Evolutionary conservation across 1,140 invertebrate species (phyloP), one percentile per base, ranked within the genome.

Genomic region (Pseudomyrmex pallidus): DNA sequence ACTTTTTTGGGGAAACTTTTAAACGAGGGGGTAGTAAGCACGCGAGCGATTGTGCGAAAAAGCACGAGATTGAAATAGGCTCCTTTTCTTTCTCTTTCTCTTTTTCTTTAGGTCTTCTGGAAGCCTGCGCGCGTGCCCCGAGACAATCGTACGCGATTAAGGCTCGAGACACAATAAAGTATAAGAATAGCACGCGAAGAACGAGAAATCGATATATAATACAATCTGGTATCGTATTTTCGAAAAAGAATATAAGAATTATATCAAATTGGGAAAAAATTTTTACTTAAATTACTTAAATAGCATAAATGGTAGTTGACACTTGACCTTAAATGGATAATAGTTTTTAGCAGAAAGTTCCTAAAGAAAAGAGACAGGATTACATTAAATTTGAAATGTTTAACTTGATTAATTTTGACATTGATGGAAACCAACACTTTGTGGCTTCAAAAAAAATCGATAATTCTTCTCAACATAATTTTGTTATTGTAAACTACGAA

Each of bases 1-100:
- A 77, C 74, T 92, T 93, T 91, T 92, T 93, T 89, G 86, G 80
- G 85, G 74, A 87, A 82, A n/a, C 48, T 25, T 13, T 50, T 25
- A 48, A 48, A 46, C 52, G 46, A 70, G 2, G 15, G 76, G 35
- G 76, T 70, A 35, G 76, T 35, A 12, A 59, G 12, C 20, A 52
- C 76, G 52, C 54, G 59, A n/a, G 17, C 15, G 25, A 64, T 76
- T 48, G 61, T 61, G 74, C 63, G 44, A 80, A 80, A 80, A 80
- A 80, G 20, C 67, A 59, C 15, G 44, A 70, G n/a, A 80, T 72
- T 72, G 66, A 80, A 80, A 78, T 25, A 54, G 20, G 15, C 20
- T 57, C 13, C 48, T 44, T 44, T n/a, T 48, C 13, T 17, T 5
- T n/a, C 1, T 57, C 0, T 80, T 15, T 50, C 15, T 63, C 10